phyloP scores from a whole-genome alignment of 2,888 invertebrate genomes.

The Neria commutata region DNA sequence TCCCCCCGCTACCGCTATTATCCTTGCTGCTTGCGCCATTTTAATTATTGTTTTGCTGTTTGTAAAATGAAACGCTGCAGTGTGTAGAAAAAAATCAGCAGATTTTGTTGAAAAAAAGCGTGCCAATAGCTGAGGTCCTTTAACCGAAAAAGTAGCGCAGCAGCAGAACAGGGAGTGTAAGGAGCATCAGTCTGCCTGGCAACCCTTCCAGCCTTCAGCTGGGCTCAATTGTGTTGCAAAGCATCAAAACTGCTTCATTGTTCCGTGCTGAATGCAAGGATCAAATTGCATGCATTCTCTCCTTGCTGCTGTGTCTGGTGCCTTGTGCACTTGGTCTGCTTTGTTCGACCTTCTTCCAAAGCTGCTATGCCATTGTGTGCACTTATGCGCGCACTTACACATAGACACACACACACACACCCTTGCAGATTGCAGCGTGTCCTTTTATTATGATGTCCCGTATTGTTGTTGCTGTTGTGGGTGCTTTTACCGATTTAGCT shows the following conservation, averaged over 20 bases:
- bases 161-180: slow-evolving; percentile 52
- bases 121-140: slow-evolving; percentile 56
- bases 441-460: not conserved
- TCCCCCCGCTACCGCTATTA: too few species aligned
- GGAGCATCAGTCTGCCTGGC: slow-evolving; percentile 16
- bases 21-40: not conserved
- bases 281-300: slow-evolving; percentile 34
- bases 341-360: slow-evolving; percentile 35
- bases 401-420: not conserved
- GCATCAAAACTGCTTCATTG: not conserved
- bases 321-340: too few species aligned
- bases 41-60: too few species aligned
- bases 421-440: not conserved
- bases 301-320: too few species aligned
- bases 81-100: too few species aligned
- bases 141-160: slow-evolving; percentile 25
- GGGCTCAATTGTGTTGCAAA: not conserved
- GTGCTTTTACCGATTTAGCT: slow-evolving; percentile 34
- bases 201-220: not conserved
- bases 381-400: not conserved
- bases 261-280: slow-evolving; percentile 19
- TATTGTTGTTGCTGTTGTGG: slow-evolving; percentile 7
- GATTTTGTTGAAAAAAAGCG: slow-evolving; percentile 36
- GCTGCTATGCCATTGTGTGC: slow-evolving; percentile 2
- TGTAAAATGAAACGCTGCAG: too few species aligned